phyloP scores from a whole-genome alignment of 2,797 vertebrate genomes.

The Psittacula echo region DNA sequence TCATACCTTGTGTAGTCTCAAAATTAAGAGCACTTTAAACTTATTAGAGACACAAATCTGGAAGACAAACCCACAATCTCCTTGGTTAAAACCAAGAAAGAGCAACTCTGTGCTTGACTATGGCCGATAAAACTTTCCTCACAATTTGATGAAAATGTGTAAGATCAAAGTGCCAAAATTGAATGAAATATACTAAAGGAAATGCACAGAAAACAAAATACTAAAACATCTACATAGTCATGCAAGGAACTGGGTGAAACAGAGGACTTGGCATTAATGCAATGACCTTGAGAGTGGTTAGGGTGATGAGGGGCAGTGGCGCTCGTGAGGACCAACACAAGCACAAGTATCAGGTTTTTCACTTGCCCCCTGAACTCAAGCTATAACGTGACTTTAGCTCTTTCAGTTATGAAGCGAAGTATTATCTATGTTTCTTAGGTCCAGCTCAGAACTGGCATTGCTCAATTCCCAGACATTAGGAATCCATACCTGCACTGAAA shows the following conservation, averaged over 20 bases:
- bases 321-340: background rate
- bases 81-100: background rate
- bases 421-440: background rate
- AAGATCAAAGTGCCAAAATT: background rate
- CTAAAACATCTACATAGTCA: background rate
- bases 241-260: background rate
- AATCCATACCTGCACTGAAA: background rate
- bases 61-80: background rate
- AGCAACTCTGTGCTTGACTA: background rate
- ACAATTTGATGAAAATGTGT: background rate
- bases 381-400: background rate
- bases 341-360: background rate
- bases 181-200: background rate
- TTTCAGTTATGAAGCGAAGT: background rate
- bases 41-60: background rate
- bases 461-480: background rate
- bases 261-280: background rate
- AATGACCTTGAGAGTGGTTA: background rate
- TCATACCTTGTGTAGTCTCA: rapidly evolving
- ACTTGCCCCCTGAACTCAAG: background rate
- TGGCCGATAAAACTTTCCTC: background rate
- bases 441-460: background rate
- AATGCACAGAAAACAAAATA: background rate
- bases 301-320: background rate
- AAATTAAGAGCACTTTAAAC: background rate